Evolutionary conservation across 1,140 invertebrate genomes (phyloP), one percentile per base, ranked within the genome.

Genomic region (Magallana angulata): DNA sequence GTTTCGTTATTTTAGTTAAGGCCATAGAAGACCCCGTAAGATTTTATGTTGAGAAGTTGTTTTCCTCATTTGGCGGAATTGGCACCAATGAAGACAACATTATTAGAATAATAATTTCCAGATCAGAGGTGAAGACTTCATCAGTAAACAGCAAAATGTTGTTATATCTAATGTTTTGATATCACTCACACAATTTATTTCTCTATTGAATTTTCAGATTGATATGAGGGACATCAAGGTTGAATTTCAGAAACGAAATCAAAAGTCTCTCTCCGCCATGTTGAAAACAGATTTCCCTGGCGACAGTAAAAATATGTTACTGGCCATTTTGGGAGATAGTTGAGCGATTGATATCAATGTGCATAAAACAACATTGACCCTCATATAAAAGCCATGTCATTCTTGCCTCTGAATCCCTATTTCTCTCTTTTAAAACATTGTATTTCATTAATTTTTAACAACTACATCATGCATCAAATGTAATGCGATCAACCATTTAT

Each of bases 1-100:
- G 60, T 14, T n/a, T 62, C 60, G 6, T 16, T 11, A 62, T 16
- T 91, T 36, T 86, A 92, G 91, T 86, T 18, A 90, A 86, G 56
- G 91, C 91, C 0, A 62, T 91, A 3, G 85, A 91, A 64, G 90
- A 93, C 84, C 90, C 88, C 16, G 88, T 90, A 81, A 97, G 96
- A 60, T 99, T 98, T 95, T 99, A 99, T 95, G 98, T 98, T 81
- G 97, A 98, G 93, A 96, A 97, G 90, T 95, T 99, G 11, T 96
- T 98, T 92, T 96, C 97, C 64, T 97, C 97, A 84, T 91, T 92
- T 97, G 97, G 97, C 85, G 94, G 94, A 48, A 90, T 98, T 90
- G 97, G 98, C 60, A 98, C 98, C 58, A 98, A 98, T 92, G 98
- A 98, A 94, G 97, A 97, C 91, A 97, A 97, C 85, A 95, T 99